Evolutionary conservation across 2,113 vertebrate genomes (phyloP), one percentile per base, ranked within the genome.

Genomic region (Shinisaurus crocodilurus): DNA sequence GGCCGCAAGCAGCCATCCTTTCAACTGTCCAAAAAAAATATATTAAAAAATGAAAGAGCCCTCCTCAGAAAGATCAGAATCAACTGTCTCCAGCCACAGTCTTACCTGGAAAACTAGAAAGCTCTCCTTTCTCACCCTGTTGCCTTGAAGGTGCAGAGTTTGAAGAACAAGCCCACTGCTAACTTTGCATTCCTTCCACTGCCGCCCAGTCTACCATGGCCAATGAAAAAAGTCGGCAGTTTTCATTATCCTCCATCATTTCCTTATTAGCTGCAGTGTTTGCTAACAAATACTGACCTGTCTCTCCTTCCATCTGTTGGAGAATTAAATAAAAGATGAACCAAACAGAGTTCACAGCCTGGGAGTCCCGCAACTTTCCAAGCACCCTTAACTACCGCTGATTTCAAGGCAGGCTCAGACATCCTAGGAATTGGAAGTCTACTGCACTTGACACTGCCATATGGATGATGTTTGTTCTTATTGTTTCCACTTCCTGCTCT

Each of bases 251-350:
- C 72, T 95, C 63, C 60, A 85, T 94, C 90, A 87, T 43, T 94
- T 92, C 93, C 93, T 91, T 90, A 92, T 94, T 95, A 95, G 50
- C 86, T 90, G 88, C 92, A 92, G 9, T 43, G 88, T 87, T 95
- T 95, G 90, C 92, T 96, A 89, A 95, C 91, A 95, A 96, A 93
- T 90, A 95, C 86, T 95, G 92, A 95, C 92, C 86, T 72, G 86
- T 88, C 94, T 93, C 88, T 92, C 88, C 92, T 95, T 90, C 65
- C 57, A n/a, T 93, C 89, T 95, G 88, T n/a, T 87, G 93, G 50
- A 72, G 69, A 93, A 92, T 93, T 94, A 94, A 95, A 93, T 92
- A 95, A 96, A 94, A 92, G 92, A 94, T 92, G 88, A 96, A 93
- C 90, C 90, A 32, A 82, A 83, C 43, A 92, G 16, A 89, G 91